Percentiles rank a stretch among this genome's conserved stretches.
These are phyloP conservation scores for Anolis carolinensis DNA, from an alignment of 2,113 vertebrate species.

Conservation along the genomic window DNA sequence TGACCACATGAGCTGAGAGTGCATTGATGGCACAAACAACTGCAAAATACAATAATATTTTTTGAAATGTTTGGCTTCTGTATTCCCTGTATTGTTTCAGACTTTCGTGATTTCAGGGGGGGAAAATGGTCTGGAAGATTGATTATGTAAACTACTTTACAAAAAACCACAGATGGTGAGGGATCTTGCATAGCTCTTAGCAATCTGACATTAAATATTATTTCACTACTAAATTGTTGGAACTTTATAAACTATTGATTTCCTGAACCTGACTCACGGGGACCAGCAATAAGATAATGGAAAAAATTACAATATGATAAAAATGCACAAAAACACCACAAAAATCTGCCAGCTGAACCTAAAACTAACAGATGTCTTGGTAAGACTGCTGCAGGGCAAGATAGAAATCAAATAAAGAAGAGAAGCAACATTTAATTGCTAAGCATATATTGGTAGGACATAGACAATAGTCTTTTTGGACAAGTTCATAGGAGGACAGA, in stretches of 20 bases:
- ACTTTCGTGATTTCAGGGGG: no score
- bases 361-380: neutral
- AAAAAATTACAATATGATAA: neutral
- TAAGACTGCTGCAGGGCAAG: neutral
- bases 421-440: no score
- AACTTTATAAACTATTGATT: neutral
- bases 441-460: neutral
- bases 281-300: neutral
- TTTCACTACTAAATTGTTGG: neutral
- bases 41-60: constrained; percentile 52
- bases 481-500: neutral
- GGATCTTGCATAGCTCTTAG: neutral
- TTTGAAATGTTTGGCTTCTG: neutral
- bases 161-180: neutral
- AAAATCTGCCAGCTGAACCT: neutral
- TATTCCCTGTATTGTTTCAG: no score
- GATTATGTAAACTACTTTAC: no score
- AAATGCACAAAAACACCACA: neutral
- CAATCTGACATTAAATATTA: neutral
- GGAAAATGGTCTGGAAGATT: no score
- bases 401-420: no score
- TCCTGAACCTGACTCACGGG: neutral
- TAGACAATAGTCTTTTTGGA: neutral
- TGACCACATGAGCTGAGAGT: constrained; percentile 73
- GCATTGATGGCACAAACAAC: constrained; percentile 78